These are phyloP conservation scores for Oxyteleia sp. DNA, from an alignment of 2,888 invertebrate genomes.

Conservation along the genomic window DNA sequence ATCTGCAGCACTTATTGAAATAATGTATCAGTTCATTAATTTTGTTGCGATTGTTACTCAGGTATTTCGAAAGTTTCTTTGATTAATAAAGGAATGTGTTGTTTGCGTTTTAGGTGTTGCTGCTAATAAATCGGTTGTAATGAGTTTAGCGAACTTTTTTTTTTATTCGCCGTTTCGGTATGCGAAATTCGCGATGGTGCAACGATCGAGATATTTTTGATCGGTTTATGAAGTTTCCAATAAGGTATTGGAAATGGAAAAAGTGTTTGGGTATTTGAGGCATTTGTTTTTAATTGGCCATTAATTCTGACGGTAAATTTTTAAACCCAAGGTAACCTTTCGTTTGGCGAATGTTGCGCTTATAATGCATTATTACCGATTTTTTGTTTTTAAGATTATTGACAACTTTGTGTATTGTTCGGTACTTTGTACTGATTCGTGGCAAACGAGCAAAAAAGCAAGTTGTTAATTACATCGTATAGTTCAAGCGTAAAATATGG, in stretches of 20 bases:
- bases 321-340: too few relatives aligned
- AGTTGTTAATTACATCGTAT: too few relatives aligned
- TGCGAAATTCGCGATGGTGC: too few relatives aligned
- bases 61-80: slow-evolving; percentile 58
- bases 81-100: slow-evolving; percentile 55
- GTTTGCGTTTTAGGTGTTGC: slow-evolving; percentile 35
- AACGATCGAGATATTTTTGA: slow-evolving; percentile 14
- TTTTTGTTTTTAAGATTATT: too few relatives aligned
- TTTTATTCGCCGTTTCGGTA: slow-evolving; percentile 2
- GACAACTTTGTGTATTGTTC: too few relatives aligned
- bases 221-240: background rate
- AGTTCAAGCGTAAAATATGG: too few relatives aligned
- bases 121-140: slow-evolving; percentile 45
- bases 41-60: slow-evolving; percentile 51
- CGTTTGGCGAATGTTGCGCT: too few relatives aligned
- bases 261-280: background rate
- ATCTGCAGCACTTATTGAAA: slow-evolving; percentile 59
- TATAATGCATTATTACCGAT: too few relatives aligned
- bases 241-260: background rate
- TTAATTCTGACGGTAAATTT: too few relatives aligned
- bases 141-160: slow-evolving; percentile 6
- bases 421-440: too few relatives aligned
- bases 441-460: too few relatives aligned
- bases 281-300: background rate
- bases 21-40: slow-evolving; percentile 71